phyloP scores from a whole-genome alignment of 2,888 invertebrate genomes.

The Tiphia femorata region DNA sequence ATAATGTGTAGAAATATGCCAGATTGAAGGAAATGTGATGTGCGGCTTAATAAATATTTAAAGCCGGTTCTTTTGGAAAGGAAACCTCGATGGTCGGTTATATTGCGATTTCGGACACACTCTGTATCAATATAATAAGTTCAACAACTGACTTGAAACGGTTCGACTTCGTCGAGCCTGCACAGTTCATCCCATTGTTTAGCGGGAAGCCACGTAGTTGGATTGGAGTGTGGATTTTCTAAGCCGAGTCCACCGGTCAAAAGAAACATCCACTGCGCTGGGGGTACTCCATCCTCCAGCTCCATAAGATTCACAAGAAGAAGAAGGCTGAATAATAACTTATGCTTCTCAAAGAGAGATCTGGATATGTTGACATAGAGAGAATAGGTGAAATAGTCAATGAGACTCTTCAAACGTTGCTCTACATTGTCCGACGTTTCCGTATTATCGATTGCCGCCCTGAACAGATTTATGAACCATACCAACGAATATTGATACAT shows the following conservation, averaged over 20 bases:
- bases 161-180: conserved; percentile 72
- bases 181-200: conserved; percentile 86
- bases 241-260: conserved; percentile 88
- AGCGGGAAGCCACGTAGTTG: conserved; percentile 78
- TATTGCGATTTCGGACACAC: too few relatives aligned
- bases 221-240: conserved; percentile 81
- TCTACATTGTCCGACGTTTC: conserved; percentile 86
- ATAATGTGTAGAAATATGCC: too few relatives aligned
- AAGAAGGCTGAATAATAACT: conserved; percentile 87
- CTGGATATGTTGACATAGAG: conserved; percentile 92
- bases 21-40: too few relatives aligned
- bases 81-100: too few relatives aligned
- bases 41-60: too few relatives aligned
- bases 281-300: conserved; percentile 72
- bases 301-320: conserved; percentile 80
- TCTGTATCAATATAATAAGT: not conserved
- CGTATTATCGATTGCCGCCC: conserved; percentile 87
- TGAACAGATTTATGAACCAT: conserved; percentile 94
- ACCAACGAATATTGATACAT: conserved; percentile 97
- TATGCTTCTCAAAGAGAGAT: conserved; percentile 95
- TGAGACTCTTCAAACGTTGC: conserved; percentile 80
- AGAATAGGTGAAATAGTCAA: conserved; percentile 87
- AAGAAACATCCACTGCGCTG: conserved; percentile 86
- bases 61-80: too few relatives aligned
- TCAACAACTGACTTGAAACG: conserved; percentile 66